These are phyloP conservation scores for Apteryx owenii DNA, from an alignment of 2,113 vertebrate species.

Conservation along the genomic window DNA sequence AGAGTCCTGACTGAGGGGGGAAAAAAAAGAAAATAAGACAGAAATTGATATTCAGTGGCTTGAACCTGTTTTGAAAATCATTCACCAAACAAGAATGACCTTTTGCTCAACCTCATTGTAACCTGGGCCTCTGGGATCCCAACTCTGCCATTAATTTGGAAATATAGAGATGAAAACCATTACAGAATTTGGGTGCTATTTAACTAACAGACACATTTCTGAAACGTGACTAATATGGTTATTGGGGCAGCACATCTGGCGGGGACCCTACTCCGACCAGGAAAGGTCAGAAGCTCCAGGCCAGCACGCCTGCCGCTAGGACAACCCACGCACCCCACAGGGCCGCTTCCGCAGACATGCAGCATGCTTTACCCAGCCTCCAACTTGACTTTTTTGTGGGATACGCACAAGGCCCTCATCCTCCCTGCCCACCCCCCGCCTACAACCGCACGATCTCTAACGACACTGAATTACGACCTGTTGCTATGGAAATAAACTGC, in stretches of 20 bases:
- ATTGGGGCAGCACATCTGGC: too few relatives aligned
- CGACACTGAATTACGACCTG: not conserved
- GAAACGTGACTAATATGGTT: not conserved
- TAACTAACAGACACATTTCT: not conserved
- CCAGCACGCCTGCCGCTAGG: not conserved
- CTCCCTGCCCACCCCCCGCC: not conserved
- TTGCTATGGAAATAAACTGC: not conserved
- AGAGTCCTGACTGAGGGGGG: not conserved
- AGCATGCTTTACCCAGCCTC: too few relatives aligned
- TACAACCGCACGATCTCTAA: not conserved
- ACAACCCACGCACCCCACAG: not conserved
- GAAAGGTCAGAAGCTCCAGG: not conserved
- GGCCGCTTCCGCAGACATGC: not conserved
- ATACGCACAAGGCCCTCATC: too few relatives aligned
- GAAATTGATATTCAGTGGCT: not conserved
- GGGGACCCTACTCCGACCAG: not conserved
- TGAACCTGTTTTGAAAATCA: not conserved
- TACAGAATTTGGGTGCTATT: not conserved
- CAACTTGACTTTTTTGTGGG: not conserved
- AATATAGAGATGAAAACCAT: not conserved
- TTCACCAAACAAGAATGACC: accelerated
- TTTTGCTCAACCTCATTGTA: not conserved
- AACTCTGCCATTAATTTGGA: not conserved
- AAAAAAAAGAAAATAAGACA: accelerated
- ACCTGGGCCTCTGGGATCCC: not conserved